Base-by-base conservation (phyloP, 2,113 vertebrate species). In the Apus apus region DNA sequence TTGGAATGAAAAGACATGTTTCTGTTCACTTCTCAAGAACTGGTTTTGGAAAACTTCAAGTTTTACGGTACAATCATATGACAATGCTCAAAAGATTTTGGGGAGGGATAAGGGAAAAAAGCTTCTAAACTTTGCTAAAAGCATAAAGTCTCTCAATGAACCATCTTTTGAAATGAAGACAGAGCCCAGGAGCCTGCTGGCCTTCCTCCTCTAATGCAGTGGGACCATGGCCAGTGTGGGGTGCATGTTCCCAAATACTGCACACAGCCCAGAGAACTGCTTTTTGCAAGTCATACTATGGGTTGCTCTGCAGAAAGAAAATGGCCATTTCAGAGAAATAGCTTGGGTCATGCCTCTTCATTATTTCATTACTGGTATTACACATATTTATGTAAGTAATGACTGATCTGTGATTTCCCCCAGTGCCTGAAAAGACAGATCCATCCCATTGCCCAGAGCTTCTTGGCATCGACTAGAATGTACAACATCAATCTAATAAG, bases 1-100 rank as follows among this genome's bases (percentile, higher is more conserved):
- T 90, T 92, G 65, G 76, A 92, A 87, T 73, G 70, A 79, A 34
- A 75, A 87, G 73, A 85, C 45, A 88, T 66, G n/a, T 91, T 97
- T 95, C 93, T 4, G 2, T 89, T 96, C 34, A 1, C 23, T 93
- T 95, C 84, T 90, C 86, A 23, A 78, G 70, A 82, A 15, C 93
- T 91, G 46, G n/a, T 91, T 93, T 60, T 89, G 71, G 30, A 70
- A 92, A 94, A 82, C 61, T 87, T 89, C 22, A 53, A 80, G 36
- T 90, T 96, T 81, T 81, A 67, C 78, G 89, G 68, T 89, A 88
- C 73, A 54, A 40, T 77, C 20, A 34, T 32, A 91, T 50, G 70
- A 94, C 87, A 95, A 76, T 75, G 74, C 89, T 86, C 64, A 87
- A 89, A 87, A 85, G n/a, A 17, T 79, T 86, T 53, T 71, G 43